phyloP scores from a whole-genome alignment of 2,113 vertebrate genomes.

The Nothocercus julius region DNA sequence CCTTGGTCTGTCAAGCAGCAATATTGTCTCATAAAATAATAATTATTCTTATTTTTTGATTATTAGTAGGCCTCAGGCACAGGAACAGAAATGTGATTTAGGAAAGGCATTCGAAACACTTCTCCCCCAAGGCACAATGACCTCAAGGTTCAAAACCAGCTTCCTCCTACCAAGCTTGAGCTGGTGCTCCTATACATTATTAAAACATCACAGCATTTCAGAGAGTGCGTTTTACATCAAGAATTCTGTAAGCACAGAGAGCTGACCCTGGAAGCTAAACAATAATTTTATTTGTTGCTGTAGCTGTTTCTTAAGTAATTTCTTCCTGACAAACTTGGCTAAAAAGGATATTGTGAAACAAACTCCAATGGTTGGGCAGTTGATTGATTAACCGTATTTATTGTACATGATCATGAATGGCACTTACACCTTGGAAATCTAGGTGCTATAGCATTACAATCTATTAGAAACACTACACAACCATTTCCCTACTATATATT shows the following conservation, averaged over 20 bases:
- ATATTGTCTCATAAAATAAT: conserved; percentile 54
- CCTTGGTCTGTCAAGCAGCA: conserved; percentile 18
- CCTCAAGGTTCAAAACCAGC: background rate
- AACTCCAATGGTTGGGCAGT: background rate
- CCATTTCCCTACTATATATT: background rate
- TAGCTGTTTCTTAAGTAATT: background rate
- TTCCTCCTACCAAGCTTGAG: background rate
- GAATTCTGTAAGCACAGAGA: background rate
- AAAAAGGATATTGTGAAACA: background rate
- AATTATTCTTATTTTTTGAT: conserved; percentile 37
- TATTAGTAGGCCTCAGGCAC: conserved; percentile 24
- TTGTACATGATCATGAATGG: background rate
- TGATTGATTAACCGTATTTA: background rate
- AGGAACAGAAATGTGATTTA: conserved; percentile 36
- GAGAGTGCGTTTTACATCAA: background rate
- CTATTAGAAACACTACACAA: background rate
- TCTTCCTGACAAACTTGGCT: background rate
- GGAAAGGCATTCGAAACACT: conserved; percentile 17
- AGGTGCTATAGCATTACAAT: background rate
- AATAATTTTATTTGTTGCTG: conserved; percentile 20
- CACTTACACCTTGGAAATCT: background rate
- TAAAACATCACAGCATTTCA: background rate
- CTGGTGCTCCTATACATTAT: background rate
- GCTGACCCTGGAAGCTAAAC: conserved; percentile 11
- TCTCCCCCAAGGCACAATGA: conserved; percentile 41